These are phyloP conservation scores for Scaptomyza reducta DNA, from an alignment of 2,888 invertebrate species.

Conservation along the genomic window DNA sequence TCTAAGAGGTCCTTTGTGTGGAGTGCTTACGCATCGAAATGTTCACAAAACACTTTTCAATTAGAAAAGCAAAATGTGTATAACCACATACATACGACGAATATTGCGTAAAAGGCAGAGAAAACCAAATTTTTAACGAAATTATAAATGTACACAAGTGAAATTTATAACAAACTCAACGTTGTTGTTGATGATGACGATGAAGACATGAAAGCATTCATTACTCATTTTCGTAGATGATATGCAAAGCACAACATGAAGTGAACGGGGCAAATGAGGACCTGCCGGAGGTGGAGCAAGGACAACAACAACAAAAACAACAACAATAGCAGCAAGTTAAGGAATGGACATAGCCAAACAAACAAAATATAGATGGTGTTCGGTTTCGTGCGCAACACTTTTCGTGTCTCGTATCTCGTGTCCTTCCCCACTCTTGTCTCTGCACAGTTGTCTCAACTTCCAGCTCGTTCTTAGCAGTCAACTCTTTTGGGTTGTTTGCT, in stretches of 20 bases:
- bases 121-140: slow-evolving; percentile 68
- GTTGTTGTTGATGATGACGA: slow-evolving; percentile 43
- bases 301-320: slow-evolving; percentile 1
- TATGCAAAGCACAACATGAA: slow-evolving; percentile 27
- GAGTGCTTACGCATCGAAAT: slow-evolving; percentile 33
- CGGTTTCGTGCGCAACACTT: slow-evolving; percentile 36
- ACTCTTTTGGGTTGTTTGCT: slow-evolving; percentile 13
- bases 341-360: slow-evolving; percentile 2
- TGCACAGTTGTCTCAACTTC: not conserved
- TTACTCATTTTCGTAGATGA: slow-evolving; percentile 64
- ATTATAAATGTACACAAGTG: slow-evolving; percentile 67
- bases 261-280: not conserved
- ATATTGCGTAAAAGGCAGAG: slow-evolving; percentile 12
- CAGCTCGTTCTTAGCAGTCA: slow-evolving; percentile 1
- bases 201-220: slow-evolving; percentile 59
- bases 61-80: slow-evolving; percentile 46
- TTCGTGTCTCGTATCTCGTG: slow-evolving; percentile 15
- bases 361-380: slow-evolving; percentile 5
- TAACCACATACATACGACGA: slow-evolving; percentile 7
- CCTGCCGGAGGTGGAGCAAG: not conserved
- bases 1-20: slow-evolving; percentile 26
- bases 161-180: slow-evolving; percentile 49
- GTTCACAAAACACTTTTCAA: slow-evolving; percentile 59
- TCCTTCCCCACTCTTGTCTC: slow-evolving; percentile 11
- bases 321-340: not conserved